A percentile compares a stretch with the other conserved stretches of the same genome.
phyloP scores from a whole-genome alignment of 2,888 invertebrate genomes.

The Acanthococcus lagerstroemiae region DNA sequence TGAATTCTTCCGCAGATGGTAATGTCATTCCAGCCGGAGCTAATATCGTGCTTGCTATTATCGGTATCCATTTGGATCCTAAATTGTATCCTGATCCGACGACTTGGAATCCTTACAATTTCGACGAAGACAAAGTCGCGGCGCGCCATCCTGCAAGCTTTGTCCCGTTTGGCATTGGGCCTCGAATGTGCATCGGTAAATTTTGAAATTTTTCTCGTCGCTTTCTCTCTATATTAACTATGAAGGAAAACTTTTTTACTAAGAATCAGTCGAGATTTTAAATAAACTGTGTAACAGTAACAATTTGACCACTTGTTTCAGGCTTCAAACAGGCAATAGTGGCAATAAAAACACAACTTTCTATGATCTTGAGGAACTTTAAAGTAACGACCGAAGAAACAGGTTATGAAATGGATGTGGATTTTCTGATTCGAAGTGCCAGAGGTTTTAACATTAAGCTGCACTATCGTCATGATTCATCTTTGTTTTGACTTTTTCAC shows the following conservation, averaged over 20 bases:
- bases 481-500: too few relatives aligned
- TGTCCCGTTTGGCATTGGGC: constrained; percentile 11
- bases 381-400: neutral
- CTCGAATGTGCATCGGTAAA: constrained; percentile 12
- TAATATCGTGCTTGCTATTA: constrained; percentile 1
- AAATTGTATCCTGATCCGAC: constrained; percentile 11
- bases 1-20: constrained; percentile 2
- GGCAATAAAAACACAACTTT: neutral
- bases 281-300: too few relatives aligned
- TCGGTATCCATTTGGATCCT: constrained; percentile 7
- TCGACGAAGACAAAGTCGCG: constrained; percentile 7
- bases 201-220: neutral
- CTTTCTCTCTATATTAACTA: too few relatives aligned
- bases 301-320: neutral
- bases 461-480: too few relatives aligned
- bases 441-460: neutral
- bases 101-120: constrained; percentile 13
- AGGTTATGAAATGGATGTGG: neutral
- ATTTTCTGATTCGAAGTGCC: neutral
- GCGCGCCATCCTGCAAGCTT: constrained; percentile 1
- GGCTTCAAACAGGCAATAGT: neutral
- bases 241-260: too few relatives aligned
- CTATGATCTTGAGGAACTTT: neutral
- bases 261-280: too few relatives aligned
- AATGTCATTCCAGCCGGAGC: constrained; percentile 11